Conservation (phyloP, 92 coral and sea anemone genomes). For the Virgularia gustaviana region DNA sequence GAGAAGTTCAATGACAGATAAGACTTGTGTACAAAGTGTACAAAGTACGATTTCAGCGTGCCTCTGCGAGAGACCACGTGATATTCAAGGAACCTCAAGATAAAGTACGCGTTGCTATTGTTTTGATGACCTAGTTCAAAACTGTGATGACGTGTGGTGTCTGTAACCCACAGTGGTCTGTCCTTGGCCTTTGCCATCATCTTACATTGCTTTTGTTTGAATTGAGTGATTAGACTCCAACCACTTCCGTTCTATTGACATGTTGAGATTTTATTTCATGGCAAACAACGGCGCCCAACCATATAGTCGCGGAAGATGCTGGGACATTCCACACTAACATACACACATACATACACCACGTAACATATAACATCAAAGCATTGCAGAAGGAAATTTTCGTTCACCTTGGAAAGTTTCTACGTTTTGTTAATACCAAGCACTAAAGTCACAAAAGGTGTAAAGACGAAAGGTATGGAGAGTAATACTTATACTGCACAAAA, state of each 20-base stretch:
- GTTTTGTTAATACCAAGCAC: too few relatives aligned
- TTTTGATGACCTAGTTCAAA: not conserved
- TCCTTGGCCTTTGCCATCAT: slow-evolving; percentile 33
- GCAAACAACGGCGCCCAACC: too few relatives aligned
- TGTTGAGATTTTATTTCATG: slow-evolving; percentile 19
- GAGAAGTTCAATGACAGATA: not conserved
- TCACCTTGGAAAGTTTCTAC: too few relatives aligned
- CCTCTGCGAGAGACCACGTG: not conserved
- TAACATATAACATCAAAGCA: too few relatives aligned
- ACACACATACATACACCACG: slow-evolving; percentile 24
- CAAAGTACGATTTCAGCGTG: too few relatives aligned
- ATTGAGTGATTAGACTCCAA: not conserved
- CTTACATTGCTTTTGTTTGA: slow-evolving; percentile 22
- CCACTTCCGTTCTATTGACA: slow-evolving; percentile 39
- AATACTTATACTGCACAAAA: too few relatives aligned
- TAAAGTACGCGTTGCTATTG: slow-evolving; percentile 6
- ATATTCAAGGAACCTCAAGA: not conserved
- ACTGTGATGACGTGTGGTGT: not conserved
- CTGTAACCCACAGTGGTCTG: not conserved
- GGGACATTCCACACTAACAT: not conserved
- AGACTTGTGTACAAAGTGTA: not conserved
- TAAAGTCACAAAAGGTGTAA: too few relatives aligned
- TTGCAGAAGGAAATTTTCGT: too few relatives aligned
- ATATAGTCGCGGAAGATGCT: not conserved
- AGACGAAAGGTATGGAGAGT: too few relatives aligned